Base-by-base conservation (phyloP, 2,888 invertebrate genomes). In the Drosophila nr. perissopoda region DNA sequence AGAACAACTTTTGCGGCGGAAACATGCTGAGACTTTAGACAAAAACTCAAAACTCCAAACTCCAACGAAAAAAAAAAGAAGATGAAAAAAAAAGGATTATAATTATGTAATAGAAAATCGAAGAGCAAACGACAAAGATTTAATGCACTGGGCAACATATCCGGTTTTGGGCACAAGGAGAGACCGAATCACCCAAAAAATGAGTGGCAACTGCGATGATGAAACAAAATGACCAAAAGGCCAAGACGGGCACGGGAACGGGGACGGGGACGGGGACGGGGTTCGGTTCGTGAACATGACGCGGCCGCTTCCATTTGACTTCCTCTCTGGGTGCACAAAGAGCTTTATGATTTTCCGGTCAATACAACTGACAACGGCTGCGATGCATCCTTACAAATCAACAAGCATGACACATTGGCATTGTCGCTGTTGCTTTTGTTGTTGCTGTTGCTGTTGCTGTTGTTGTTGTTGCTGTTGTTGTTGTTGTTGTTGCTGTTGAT, bases 321-420 rank as follows among this genome's bases (percentile, higher is more conserved):
- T 74, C 83, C 90, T 87, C 80, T 73, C 38, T 45, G 38, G 21
- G 68, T 21, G 49, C 73, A 88, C 84, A 87, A 87, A 81, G 89
- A 87, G 90, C 87, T 90, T 90, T 87, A 90, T 90, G 90, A 87
- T 90, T 87, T 87, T 87, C 90, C 87, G 90, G 87, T 90, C 90
- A 90, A 90, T 87, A 90, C 90, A 90, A 87, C 83, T 83, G 81
- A 76, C 60, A 62, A 66, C 64, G 65, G 63, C 70, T 70, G 74
- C 68, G 69, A 21, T 76, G 88, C 88, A 88, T 85, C 90, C 85
- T 85, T 85, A 85, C 85, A 90, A 88, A 90, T 88, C 90, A 88
- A 88, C 87, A 90, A 90, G 89, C 90, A 90, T 90, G 87, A 88
- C 90, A 87, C 89, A 90, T 89, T 90, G 80, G 13, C 64, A 75